These are phyloP conservation scores for Drosophila subobscura DNA, from an alignment of 1,140 invertebrate species.

Conservation along the genomic window DNA sequence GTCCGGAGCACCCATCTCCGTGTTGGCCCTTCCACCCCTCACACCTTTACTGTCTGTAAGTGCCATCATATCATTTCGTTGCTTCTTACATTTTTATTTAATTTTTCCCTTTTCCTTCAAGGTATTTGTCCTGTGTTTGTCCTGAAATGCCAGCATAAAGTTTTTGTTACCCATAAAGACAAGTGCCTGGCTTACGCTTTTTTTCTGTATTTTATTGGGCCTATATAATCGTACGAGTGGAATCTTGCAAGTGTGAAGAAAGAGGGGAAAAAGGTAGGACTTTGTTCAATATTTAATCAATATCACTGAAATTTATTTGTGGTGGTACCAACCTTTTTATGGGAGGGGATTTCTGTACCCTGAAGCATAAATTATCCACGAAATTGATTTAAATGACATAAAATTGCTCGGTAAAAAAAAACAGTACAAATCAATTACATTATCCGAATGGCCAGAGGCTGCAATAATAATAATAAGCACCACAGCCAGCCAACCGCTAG, in stretches of 20 bases:
- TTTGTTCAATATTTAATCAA: constrained; percentile 43
- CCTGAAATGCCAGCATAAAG: constrained; percentile 44
- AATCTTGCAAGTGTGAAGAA: constrained; percentile 34
- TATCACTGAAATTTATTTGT: not conserved
- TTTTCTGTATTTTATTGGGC: constrained; percentile 30
- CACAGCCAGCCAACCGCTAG: not conserved
- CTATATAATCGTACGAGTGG: constrained; percentile 6
- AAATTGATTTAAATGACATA: constrained; percentile 65
- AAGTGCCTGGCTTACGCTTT: constrained; percentile 49
- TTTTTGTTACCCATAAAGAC: constrained; percentile 64
- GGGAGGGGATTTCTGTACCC: not conserved
- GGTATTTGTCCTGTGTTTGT: not conserved
- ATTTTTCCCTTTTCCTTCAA: constrained; percentile 50
- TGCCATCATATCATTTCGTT: constrained; percentile 35
- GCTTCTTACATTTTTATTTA: constrained; percentile 65
- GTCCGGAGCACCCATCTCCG: constrained; percentile 23
- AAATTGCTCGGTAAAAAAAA: constrained; percentile 30
- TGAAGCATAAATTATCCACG: constrained; percentile 4
- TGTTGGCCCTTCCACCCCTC: not conserved
- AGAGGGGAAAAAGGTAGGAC: not conserved
- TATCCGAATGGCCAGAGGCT: constrained; percentile 40
- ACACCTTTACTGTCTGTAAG: constrained; percentile 26
- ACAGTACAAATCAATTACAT: constrained; percentile 59
- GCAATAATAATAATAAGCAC: not conserved
- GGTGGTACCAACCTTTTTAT: not conserved